These are phyloP conservation scores for Eumacrocentrus americanus DNA, from an alignment of 2,888 invertebrate genomes.

Conservation along the genomic window DNA sequence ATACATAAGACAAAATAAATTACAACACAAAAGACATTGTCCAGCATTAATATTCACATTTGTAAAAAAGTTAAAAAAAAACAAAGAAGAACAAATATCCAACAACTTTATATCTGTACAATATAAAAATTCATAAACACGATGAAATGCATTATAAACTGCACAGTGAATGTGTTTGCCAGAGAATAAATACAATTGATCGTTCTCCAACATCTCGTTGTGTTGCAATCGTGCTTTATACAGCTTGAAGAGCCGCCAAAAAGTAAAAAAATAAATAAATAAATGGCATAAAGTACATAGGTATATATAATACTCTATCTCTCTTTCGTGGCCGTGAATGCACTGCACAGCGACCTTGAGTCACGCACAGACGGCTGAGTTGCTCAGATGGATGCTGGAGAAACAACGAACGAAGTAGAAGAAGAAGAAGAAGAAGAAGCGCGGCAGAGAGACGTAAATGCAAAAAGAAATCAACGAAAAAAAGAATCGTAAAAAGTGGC, in stretches of 20 bases:
- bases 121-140: no score
- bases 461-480: conserved; percentile 1
- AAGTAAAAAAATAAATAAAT: conserved; percentile 5
- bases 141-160: no score
- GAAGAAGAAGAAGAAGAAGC: conserved; percentile 19
- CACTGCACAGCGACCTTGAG: conserved; percentile 44
- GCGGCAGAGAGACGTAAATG: conserved; percentile 22
- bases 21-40: no score
- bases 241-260: neutral
- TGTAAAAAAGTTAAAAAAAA: no score
- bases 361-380: conserved; percentile 40
- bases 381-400: conserved; percentile 21
- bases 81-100: no score
- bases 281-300: neutral
- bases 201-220: neutral
- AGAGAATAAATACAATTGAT: no score
- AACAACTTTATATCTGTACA: no score
- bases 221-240: conserved; percentile 1
- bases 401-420: conserved; percentile 32
- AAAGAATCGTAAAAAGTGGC: conserved; percentile 12
- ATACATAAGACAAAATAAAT: no score
- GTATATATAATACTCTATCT: conserved; percentile 3
- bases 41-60: no score
- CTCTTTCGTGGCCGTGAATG: conserved; percentile 21
- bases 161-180: no score